Evolutionary conservation across 2,888 invertebrate genomes (phyloP).

Genomic region (Nymphalis c-album): DNA sequence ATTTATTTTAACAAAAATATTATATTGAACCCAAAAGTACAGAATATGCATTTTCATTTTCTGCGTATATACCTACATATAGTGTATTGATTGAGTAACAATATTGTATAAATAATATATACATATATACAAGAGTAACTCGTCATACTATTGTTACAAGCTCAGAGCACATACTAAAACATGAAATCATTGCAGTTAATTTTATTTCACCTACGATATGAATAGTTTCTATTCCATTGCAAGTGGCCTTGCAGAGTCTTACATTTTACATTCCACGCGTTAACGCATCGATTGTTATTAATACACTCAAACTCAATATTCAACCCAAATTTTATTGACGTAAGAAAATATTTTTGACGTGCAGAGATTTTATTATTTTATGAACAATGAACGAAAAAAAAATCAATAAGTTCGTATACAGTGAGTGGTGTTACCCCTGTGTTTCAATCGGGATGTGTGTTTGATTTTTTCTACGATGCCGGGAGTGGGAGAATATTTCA

Average conservation of each 20-base stretch:
- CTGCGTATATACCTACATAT: no score
- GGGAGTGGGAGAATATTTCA: conserved; percentile 78
- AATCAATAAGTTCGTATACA: conserved; percentile 76
- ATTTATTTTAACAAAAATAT: no score
- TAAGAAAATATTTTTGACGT: conserved; percentile 71
- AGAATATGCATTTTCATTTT: no score
- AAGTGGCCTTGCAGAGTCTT: conserved; percentile 77
- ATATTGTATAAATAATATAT: no score
- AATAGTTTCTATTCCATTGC: conserved; percentile 74
- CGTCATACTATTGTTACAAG: conserved; percentile 13
- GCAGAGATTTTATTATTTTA: conserved; percentile 74
- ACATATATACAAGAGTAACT: not conserved
- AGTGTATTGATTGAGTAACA: no score
- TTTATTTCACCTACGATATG: conserved; percentile 77
- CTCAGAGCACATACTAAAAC: conserved; percentile 18
- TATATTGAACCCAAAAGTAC: no score
- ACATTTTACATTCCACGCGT: conserved; percentile 80
- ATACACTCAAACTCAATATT: conserved; percentile 76
- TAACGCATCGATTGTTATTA: conserved; percentile 77
- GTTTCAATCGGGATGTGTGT: conserved; percentile 80
- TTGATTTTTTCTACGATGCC: conserved; percentile 79
- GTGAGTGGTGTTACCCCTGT: conserved; percentile 79
- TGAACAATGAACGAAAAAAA: conserved; percentile 74
- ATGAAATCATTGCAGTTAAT: conserved; percentile 46
- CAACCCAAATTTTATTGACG: conserved; percentile 72